Base-by-base conservation (phyloP, 1,140 invertebrate species). In the Eumeta japonica region DNA sequence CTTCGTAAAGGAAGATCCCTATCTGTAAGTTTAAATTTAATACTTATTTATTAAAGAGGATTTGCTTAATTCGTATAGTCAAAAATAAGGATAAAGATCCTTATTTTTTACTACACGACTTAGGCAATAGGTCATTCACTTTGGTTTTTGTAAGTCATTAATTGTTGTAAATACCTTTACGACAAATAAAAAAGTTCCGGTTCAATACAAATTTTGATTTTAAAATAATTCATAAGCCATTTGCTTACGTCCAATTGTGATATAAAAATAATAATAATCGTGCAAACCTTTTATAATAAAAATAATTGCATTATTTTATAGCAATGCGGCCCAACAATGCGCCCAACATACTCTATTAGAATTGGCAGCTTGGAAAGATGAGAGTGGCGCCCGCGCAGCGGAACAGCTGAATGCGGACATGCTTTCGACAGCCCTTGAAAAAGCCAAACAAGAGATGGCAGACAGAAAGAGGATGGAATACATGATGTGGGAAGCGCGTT, bases 1-100 rank as follows among this genome's bases (percentile, higher is more conserved):
- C 0, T 94, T 98, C 55, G 81, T 94, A 5, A 82, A 87, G 32
- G 85, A 89, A 48, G 92, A 96, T 75, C 82, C 88, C 20, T 95
- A 90, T 56, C 71, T 95, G 79, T 89, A 79, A 85, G 67, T n/a
- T n/a, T n/a, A 24, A 24, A 7, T 24, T 24, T 7, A 24, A 24
- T 24, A 7, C 7, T 24, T n/a, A 24, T 7, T n/a, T 24, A 7
- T 24, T 24, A 7, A 24, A n/a, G n/a, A 7, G 20, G 20, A n/a
- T n/a, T 24, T 7, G n/a, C 20, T 24, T n/a, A 7, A 24, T 24
- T n/a, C n/a, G n/a, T 24, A n/a, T 24, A 7, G n/a, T n/a, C 7
- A 24, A 7, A 7, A n/a, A 24, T 24, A 24, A 24, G 20, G 7
- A 24, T 24, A n/a, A 24, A 24, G n/a, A 7, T 24, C 7, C n/a